Evolutionary conservation across 2,797 vertebrate genomes (phyloP).

Genomic region (Tinamus major): DNA sequence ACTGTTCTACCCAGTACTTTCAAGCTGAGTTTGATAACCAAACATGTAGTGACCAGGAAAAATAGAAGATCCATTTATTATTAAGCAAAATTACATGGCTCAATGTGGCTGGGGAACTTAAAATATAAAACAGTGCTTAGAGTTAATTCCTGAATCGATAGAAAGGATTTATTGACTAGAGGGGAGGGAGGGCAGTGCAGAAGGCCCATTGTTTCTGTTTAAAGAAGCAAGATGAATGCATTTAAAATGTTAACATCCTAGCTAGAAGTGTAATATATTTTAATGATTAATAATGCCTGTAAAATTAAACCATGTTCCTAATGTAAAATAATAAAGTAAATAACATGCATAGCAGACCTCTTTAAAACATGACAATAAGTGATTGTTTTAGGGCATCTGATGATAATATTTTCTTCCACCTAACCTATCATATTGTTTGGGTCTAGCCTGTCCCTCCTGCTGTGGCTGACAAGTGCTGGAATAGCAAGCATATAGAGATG

Average conservation of each 20-base stretch:
- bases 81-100: conserved; percentile 75
- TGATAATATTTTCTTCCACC: conserved; percentile 68
- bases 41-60: conserved; percentile 69
- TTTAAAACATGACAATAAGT: conserved; percentile 60
- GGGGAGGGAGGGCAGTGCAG: conserved; percentile 56
- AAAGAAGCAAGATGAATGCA: conserved; percentile 77
- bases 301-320: conserved; percentile 72
- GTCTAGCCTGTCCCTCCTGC: conserved; percentile 60
- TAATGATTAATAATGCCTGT: conserved; percentile 73
- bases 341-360: conserved; percentile 48
- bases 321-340: conserved; percentile 59
- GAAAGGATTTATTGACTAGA: conserved; percentile 75
- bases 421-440: conserved; percentile 66
- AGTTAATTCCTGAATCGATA: conserved; percentile 75
- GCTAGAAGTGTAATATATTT: conserved; percentile 68
- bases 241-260: conserved; percentile 72
- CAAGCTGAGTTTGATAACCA: conserved; percentile 70
- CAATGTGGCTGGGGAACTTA: conserved; percentile 65
- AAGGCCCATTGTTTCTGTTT: conserved; percentile 72
- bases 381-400: conserved; percentile 19
- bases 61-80: conserved; percentile 73
- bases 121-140: conserved; percentile 77
- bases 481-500: conserved; percentile 58
- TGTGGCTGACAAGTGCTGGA: conserved; percentile 61
- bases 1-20: conserved; percentile 60